Conservation (phyloP, 2,797 vertebrate genomes). For the Lithobates pipiens region DNA sequence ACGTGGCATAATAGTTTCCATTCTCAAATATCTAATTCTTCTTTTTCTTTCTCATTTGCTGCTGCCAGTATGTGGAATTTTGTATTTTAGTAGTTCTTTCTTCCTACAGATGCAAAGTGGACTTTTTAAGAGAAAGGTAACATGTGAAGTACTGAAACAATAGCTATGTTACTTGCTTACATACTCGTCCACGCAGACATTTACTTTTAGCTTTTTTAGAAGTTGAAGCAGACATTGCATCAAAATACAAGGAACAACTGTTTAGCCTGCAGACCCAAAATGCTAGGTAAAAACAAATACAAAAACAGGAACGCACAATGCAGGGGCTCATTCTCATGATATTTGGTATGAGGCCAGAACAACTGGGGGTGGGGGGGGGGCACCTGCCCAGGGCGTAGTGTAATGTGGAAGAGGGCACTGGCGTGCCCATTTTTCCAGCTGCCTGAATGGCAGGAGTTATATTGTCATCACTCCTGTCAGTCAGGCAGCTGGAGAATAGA, state of each 20-base stretch:
- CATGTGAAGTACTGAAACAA: constrained; percentile 22
- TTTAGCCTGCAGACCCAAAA: neutral
- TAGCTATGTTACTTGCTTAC: neutral
- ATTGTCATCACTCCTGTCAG: too few relatives aligned
- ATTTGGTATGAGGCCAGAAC: too few relatives aligned
- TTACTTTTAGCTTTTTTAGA: neutral
- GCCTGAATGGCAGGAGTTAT: too few relatives aligned
- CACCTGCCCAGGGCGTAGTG: too few relatives aligned
- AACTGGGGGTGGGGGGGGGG: too few relatives aligned
- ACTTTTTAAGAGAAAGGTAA: constrained; percentile 78
- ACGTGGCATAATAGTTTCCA: neutral
- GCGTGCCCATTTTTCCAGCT: too few relatives aligned
- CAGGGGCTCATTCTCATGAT: too few relatives aligned
- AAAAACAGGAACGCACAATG: too few relatives aligned
- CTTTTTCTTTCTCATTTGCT: neutral
- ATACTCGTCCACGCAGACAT: neutral
- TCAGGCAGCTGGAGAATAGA: too few relatives aligned
- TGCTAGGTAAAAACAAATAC: too few relatives aligned
- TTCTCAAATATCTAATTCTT: neutral
- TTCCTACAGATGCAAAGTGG: constrained; percentile 75
- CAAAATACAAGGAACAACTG: neutral
- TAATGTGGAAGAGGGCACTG: too few relatives aligned
- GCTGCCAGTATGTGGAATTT: neutral
- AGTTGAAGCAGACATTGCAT: neutral
- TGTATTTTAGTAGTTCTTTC: constrained; percentile 21